Evolutionary conservation across 2,888 invertebrate species (phyloP).

Genomic region (Cantharis rustica): DNA sequence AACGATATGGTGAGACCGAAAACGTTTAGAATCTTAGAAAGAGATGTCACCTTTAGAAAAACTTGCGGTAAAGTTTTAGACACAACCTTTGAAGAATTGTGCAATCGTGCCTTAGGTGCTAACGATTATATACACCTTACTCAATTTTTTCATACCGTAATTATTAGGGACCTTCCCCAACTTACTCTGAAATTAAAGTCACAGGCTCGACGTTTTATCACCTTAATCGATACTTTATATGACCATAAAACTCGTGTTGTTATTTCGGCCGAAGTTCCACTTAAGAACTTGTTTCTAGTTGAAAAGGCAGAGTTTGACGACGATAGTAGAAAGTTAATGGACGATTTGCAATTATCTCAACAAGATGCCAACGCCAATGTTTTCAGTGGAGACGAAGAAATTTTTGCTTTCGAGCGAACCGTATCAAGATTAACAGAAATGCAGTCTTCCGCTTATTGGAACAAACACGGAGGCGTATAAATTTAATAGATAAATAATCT

Average conservation of each 20-base stretch:
- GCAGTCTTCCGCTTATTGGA: conserved; percentile 95
- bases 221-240: conserved; percentile 94
- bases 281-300: conserved; percentile 73
- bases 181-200: conserved; percentile 79
- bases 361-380: conserved; percentile 83
- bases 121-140: conserved; percentile 93
- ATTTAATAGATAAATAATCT: neutral
- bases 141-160: conserved; percentile 93
- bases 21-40: conserved; percentile 84
- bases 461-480: conserved; percentile 43
- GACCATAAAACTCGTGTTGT: conserved; percentile 89
- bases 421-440: conserved; percentile 93
- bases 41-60: conserved; percentile 84
- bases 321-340: conserved; percentile 88
- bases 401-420: conserved; percentile 95
- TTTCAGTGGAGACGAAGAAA: conserved; percentile 97
- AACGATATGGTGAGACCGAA: conserved; percentile 87
- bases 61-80: conserved; percentile 93
- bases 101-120: conserved; percentile 90
- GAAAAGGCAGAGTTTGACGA: conserved; percentile 65
- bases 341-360: conserved; percentile 87
- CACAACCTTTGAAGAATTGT: conserved; percentile 86
- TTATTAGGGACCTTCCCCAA: conserved; percentile 87
- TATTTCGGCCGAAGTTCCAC: conserved; percentile 79
- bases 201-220: conserved; percentile 93